Percentiles rank a stretch among this genome's conserved stretches.
These are phyloP conservation scores for Himalopsyche anomala DNA, from an alignment of 2,888 invertebrate species.

Conservation along the genomic window DNA sequence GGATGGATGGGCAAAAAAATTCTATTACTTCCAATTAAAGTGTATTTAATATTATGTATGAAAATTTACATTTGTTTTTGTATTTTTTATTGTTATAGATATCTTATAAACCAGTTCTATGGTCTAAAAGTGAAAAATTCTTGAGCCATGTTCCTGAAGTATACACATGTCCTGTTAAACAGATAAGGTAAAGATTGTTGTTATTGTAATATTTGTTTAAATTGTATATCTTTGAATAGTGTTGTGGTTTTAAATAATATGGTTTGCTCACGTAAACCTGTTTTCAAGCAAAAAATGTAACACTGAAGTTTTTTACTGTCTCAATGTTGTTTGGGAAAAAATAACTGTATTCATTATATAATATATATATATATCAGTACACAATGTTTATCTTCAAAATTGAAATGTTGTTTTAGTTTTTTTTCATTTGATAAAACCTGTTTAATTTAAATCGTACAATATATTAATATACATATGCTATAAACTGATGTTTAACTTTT, in stretches of 20 bases:
- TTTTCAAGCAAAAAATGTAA: no score
- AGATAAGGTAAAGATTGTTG: constrained; percentile 78
- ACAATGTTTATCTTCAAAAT: no score
- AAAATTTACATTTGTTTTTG: constrained; percentile 39
- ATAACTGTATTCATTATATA: no score
- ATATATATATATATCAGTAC: no score
- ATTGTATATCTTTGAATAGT: no score
- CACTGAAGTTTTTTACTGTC: no score
- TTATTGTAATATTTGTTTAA: background rate
- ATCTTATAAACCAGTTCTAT: constrained; percentile 81
- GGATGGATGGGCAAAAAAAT: no score
- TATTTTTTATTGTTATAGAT: constrained; percentile 69
- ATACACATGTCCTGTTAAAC: constrained; percentile 82
- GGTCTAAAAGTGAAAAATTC: constrained; percentile 87
- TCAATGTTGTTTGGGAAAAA: no score
- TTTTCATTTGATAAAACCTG: background rate
- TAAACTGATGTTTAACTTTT: constrained; percentile 53
- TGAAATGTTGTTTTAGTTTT: no score
- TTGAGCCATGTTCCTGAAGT: constrained; percentile 84
- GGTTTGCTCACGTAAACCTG: no score
- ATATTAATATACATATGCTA: no score
- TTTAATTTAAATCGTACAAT: background rate
- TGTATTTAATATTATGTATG: background rate
- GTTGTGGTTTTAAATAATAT: no score
- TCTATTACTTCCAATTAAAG: background rate